Base-by-base conservation (phyloP, 1,140 invertebrate species). In the Drosophila mayri region DNA sequence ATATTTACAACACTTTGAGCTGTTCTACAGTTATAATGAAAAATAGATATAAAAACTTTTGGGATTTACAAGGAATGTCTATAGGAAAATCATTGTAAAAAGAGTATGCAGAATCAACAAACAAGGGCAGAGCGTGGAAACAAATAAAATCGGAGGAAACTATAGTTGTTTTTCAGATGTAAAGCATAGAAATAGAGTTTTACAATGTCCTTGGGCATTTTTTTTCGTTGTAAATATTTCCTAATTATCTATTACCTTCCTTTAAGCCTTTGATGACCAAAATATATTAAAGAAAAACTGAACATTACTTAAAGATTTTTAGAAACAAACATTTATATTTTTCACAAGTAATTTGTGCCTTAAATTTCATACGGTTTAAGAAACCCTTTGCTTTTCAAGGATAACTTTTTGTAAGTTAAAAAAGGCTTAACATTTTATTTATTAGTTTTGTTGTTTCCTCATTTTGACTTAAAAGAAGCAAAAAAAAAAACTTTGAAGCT, bases 1-100 rank as follows among this genome's bases (percentile, higher is more conserved):
- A 88, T 90, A 88, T 88, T 88, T 90, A 76, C 81, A 90, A 70
- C 74, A 84, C 74, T 84, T 88, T 88, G 72, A 90, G 75, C 80
- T 81, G 32, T 35, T 38, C 65, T 38, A 22, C 50, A 72, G 35
- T 28, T 25, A 10, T 47, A 73, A 71, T 61, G 76, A 70, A 76
- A 67, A 66, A 46, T 18, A 62, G n/a, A 63, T 67, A 71, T 25
- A 79, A 57, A 55, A 65, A 71, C 50, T 49, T 28, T 55, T 16
- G 65, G 55, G 16, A 74, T 58, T 54, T 77, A 62, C 54, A 67
- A 60, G 32, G 72, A 72, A 79, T 79, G 76, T 64, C 67, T 77
- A 83, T 86, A 82, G 65, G 76, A 70, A 87, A 87, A 79, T 82
- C 67, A 79, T 86, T 66, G 62, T 60, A 73, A 75, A 84, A 86